phyloP scores from a whole-genome alignment of 2,113 vertebrate species.

The Myrmecophaga tridactyla region DNA sequence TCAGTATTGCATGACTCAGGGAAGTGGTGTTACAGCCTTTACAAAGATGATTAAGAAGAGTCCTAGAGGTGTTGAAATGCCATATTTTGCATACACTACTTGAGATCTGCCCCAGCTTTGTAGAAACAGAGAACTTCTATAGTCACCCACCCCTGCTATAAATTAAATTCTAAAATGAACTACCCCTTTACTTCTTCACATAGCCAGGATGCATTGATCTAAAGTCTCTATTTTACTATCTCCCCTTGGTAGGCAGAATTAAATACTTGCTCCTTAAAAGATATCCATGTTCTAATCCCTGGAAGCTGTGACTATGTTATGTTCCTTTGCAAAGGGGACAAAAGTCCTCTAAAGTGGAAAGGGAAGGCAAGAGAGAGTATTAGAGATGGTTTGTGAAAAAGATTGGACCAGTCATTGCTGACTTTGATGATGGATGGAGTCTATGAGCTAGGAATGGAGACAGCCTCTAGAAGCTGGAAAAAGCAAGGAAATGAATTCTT shows the following conservation, averaged over 20 bases:
- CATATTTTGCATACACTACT: not conserved
- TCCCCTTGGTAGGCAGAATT: not conserved
- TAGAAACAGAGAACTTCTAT: not conserved
- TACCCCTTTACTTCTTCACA: not conserved
- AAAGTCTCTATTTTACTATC: not conserved
- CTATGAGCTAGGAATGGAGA: not conserved
- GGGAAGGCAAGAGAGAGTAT: not conserved
- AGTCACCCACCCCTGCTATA: not conserved
- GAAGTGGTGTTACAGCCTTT: not conserved
- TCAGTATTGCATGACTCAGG: not conserved
- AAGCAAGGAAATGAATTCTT: not conserved
- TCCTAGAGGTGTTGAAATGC: not conserved
- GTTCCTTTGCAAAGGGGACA: not conserved
- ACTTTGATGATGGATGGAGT: not conserved
- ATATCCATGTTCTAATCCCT: not conserved
- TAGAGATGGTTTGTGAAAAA: not conserved
- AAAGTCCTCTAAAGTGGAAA: not conserved
- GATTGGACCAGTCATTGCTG: not conserved
- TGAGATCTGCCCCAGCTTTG: not conserved
- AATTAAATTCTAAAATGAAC: not conserved
- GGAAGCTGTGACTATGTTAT: not conserved
- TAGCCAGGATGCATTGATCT: not conserved
- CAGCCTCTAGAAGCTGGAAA: not conserved
- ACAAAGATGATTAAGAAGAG: not conserved
- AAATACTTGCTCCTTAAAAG: not conserved